Conservation (phyloP, 2,113 vertebrate species). For the Vulpes vulpes region DNA sequence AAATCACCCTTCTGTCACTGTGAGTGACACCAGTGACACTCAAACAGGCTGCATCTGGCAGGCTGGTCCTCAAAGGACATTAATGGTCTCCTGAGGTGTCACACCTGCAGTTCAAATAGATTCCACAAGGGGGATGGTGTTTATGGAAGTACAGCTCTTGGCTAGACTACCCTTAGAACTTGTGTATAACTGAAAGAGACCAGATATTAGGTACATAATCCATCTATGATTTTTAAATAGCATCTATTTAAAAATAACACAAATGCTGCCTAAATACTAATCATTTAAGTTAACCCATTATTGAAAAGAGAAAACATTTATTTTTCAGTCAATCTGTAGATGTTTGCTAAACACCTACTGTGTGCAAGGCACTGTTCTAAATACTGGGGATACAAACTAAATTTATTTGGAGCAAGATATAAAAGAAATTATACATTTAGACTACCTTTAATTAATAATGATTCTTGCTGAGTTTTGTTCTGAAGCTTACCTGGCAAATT, state of each 20-base stretch:
- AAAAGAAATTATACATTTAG: constrained; percentile 8
- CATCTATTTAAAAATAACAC: not conserved
- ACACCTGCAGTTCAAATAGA: constrained; percentile 21
- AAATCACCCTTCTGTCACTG: constrained; percentile 20
- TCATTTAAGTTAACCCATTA: constrained; percentile 39
- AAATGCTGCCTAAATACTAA: constrained; percentile 9
- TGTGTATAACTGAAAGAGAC: not conserved
- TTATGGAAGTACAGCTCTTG: not conserved
- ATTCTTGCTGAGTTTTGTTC: constrained; percentile 40
- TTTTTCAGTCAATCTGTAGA: not conserved
- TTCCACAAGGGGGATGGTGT: not conserved
- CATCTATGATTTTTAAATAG: constrained; percentile 32
- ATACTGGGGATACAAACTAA: not conserved
- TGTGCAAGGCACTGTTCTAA: not conserved
- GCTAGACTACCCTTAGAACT: not conserved
- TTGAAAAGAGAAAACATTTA: constrained; percentile 34
- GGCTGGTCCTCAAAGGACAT: not conserved
- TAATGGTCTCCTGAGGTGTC: not conserved
- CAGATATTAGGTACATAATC: not conserved
- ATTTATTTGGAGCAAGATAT: constrained; percentile 52
- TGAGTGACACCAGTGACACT: not conserved
- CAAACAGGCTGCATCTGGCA: not conserved
- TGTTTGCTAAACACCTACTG: constrained; percentile 20
- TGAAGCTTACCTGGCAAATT: constrained; percentile 10
- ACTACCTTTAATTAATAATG: constrained; percentile 7